phyloP scores from a whole-genome alignment of 2,113 vertebrate genomes.

The Siphamia tubifer region DNA sequence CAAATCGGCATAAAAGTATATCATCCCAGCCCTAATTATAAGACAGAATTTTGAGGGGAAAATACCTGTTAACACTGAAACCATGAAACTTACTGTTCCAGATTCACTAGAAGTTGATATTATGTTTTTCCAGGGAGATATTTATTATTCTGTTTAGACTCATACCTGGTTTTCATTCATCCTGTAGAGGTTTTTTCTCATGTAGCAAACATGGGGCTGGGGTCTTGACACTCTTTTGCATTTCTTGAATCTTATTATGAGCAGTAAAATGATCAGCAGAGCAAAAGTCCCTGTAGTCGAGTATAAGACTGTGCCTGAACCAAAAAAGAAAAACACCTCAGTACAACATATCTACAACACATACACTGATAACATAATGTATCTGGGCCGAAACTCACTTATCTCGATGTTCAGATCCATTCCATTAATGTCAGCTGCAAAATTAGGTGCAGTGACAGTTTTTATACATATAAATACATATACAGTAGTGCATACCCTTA shows the following conservation, averaged over 20 bases:
- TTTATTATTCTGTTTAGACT: background rate
- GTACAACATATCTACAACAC: background rate
- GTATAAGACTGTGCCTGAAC: slow-evolving; percentile 8
- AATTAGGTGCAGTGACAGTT: background rate
- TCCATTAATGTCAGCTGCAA: background rate
- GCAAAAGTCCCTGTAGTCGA: background rate
- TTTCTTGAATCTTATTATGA: slow-evolving; percentile 7
- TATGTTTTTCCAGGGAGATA: background rate
- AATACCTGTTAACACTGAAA: slow-evolving; percentile 6
- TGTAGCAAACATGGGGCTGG: background rate
- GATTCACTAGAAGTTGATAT: too few relatives aligned
- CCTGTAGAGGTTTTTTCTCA: background rate
- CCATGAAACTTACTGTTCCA: too few relatives aligned
- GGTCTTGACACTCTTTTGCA: background rate
- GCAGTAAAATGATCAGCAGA: background rate
- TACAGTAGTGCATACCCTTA: too few relatives aligned
- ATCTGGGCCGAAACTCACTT: background rate
- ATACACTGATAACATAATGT: background rate
- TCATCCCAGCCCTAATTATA: too few relatives aligned
- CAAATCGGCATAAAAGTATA: too few relatives aligned
- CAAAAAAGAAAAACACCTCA: background rate
- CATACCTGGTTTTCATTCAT: slow-evolving; percentile 13
- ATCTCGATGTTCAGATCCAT: background rate
- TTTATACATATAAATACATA: background rate
- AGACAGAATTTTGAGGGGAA: too few relatives aligned